Evolutionary conservation across 2,113 vertebrate genomes (phyloP).

Genomic region (Chaetops frenatus): DNA sequence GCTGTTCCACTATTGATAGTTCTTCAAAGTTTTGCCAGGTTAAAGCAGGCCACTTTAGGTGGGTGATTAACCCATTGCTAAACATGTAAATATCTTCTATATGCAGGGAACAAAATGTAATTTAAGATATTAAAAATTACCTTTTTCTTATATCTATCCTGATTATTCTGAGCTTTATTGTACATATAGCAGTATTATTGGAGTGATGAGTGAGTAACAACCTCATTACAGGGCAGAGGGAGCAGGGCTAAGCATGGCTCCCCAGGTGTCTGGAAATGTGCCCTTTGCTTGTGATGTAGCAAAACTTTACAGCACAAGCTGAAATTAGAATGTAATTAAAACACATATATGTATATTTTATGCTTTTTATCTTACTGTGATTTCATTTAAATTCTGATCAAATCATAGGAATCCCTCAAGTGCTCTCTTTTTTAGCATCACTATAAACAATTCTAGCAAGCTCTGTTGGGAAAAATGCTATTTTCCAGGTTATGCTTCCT

Average conservation of each 20-base stretch:
- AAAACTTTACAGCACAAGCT: not conserved
- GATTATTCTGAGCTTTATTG: not conserved
- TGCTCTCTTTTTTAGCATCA: not conserved
- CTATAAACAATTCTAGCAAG: not conserved
- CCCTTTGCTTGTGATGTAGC: not conserved
- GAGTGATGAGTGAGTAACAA: not conserved
- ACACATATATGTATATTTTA: not conserved
- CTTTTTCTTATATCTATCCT: not conserved
- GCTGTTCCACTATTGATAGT: not conserved
- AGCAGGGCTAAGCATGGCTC: not conserved
- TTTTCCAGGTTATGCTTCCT: not conserved
- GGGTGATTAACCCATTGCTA: not conserved
- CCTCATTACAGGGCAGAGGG: not conserved
- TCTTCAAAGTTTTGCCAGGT: not conserved
- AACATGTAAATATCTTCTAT: not conserved
- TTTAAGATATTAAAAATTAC: constrained; percentile 12
- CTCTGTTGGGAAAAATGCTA: not conserved
- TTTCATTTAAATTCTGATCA: not conserved
- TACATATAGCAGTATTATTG: not conserved
- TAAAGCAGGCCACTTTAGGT: not conserved
- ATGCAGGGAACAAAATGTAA: constrained; percentile 11
- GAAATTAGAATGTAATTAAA: not conserved
- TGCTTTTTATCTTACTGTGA: not conserved
- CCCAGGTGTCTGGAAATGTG: constrained; percentile 26
- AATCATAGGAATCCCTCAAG: not conserved